Conservation (phyloP, 2,888 invertebrate genomes). For the Agrotis ipsilon region DNA sequence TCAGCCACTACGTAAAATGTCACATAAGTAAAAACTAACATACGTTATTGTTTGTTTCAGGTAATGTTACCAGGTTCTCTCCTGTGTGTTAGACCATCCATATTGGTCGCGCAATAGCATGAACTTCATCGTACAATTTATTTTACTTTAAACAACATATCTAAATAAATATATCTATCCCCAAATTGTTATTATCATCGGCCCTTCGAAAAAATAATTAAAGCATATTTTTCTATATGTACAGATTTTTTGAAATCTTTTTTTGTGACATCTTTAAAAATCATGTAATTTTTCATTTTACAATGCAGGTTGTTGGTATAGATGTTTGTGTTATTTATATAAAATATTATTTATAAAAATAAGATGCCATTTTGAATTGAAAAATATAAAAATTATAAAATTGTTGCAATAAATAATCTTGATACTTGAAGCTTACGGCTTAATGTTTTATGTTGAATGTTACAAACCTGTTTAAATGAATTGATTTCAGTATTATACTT, state of each 20-base stretch:
- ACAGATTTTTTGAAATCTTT: conserved; percentile 72
- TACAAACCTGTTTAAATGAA: conserved; percentile 70
- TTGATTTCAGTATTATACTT: conserved; percentile 83
- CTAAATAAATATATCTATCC: conserved; percentile 53
- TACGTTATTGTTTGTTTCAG: conserved; percentile 69
- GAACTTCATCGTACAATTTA: conserved; percentile 78
- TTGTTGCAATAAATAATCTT: conserved; percentile 70
- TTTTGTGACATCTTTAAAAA: conserved; percentile 66
- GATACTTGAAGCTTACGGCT: conserved; percentile 62
- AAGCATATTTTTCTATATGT: conserved; percentile 73
- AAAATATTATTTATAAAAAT: conserved; percentile 64
- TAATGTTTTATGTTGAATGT: conserved; percentile 60
- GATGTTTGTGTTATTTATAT: conserved; percentile 69
- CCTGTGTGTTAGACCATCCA: conserved; percentile 67
- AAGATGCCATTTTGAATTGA: conserved; percentile 74
- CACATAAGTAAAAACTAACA: neutral
- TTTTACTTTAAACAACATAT: conserved; percentile 70
- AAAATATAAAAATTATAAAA: conserved; percentile 57
- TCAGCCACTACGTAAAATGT: too few relatives aligned
- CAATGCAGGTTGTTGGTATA: conserved; percentile 69
- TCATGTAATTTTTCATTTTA: conserved; percentile 66
- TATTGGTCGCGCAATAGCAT: conserved; percentile 75
- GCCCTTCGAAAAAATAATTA: conserved; percentile 37
- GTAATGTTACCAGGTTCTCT: conserved; percentile 78
- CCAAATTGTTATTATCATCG: conserved; percentile 24